These are phyloP conservation scores for Acleris literana DNA, from an alignment of 2,888 invertebrate species.

Conservation along the genomic window DNA sequence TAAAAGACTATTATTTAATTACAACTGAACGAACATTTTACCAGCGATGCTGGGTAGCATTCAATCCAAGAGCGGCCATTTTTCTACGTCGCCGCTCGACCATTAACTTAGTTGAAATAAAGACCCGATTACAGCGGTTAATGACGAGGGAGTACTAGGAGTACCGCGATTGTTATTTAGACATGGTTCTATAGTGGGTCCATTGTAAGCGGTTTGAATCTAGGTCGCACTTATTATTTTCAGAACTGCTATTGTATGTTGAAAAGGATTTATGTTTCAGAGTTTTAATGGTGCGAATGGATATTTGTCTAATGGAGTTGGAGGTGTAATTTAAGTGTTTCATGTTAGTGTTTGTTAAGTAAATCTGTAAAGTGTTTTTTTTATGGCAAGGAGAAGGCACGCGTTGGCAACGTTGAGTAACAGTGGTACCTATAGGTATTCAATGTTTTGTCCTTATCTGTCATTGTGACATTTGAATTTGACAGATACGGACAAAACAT, in stretches of 20 bases:
- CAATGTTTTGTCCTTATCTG: too few species aligned
- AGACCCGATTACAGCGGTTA: slow-evolving; percentile 61
- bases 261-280: slow-evolving; percentile 28
- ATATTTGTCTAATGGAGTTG: slow-evolving; percentile 5
- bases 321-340: not conserved
- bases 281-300: slow-evolving; percentile 7
- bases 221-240: slow-evolving; percentile 35
- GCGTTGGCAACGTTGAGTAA: too few species aligned
- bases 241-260: slow-evolving; percentile 26
- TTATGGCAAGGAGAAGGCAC: too few species aligned
- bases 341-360: not conserved
- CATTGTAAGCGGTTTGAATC: slow-evolving; percentile 28
- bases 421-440: too few species aligned
- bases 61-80: slow-evolving; percentile 59
- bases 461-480: too few species aligned
- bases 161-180: slow-evolving; percentile 26
- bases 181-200: slow-evolving; percentile 23
- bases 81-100: slow-evolving; percentile 56
- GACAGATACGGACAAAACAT: too few species aligned
- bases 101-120: slow-evolving; percentile 58
- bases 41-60: slow-evolving; percentile 56
- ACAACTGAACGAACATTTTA: slow-evolving; percentile 65
- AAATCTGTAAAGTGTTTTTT: too few species aligned
- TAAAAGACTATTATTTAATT: slow-evolving; percentile 54
- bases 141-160: slow-evolving; percentile 45